Evolutionary conservation across 2,797 vertebrate species (phyloP), one percentile per base, ranked within the genome.

Genomic region (Choloepus didactylus): DNA sequence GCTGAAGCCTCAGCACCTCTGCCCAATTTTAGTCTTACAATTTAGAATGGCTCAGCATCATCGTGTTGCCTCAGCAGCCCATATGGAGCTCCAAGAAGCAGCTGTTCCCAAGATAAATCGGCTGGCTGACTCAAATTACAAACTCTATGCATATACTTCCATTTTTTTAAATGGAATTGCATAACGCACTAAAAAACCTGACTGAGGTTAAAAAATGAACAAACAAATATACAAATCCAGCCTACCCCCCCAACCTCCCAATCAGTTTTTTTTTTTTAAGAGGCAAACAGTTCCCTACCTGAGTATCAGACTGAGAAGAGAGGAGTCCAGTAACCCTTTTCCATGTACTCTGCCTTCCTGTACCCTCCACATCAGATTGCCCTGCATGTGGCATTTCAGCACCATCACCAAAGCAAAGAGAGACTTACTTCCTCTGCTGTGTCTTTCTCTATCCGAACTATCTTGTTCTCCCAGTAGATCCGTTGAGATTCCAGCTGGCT

Each of bases 391-490:
- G 41, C 62, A 77, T 15, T 31, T 80, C 16, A 29, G 75, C 44
- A 59, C 12, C 15, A 60, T 56, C 75, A 62, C 72, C 69, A 77
- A 64, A 87, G 19, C 46, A 79, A 38, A 56, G 19, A 56, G 51
- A 94, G 84, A 97, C 98, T 98, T 97, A 99, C 99, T 98, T 99
- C 99, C 95, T 99, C 99, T 2, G 99, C 99, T 0, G 99, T 99
- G 96, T 99, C 99, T 97, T 99, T 99, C 98, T 99, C 99, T 98
- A 99, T 98, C 51, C 99, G 99, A 66, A 99, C 99, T 0, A 99
- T 99, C 98, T 99, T 99, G 97, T 99, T 99, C 98, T 99, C 99
- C 99, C 99, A 99, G 95, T 99, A 99, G 97, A 99, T 99, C 62
- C 99, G 98, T 87, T 99, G 99, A 2, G 99, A 99, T 87, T 99